These are phyloP conservation scores for Hylaea fasciaria DNA, from an alignment of 2,888 invertebrate species.

Conservation along the genomic window DNA sequence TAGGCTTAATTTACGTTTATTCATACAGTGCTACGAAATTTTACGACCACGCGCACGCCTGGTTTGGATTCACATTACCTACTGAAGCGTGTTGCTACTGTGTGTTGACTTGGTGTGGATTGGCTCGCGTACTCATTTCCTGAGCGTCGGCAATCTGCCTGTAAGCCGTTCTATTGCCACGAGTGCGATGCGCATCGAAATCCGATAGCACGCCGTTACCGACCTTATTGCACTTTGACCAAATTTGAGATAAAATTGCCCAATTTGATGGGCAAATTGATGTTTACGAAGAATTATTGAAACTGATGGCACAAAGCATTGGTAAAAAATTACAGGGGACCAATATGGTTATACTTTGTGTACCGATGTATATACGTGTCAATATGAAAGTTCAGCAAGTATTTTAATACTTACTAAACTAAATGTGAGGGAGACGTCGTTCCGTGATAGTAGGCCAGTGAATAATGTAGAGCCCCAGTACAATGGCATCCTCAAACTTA, in stretches of 20 bases:
- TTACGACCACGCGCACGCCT: background rate
- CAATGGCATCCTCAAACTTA: background rate
- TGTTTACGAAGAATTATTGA: background rate
- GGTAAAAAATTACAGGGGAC: too few relatives aligned
- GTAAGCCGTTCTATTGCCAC: constrained; percentile 41
- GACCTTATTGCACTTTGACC: constrained; percentile 35
- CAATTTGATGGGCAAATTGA: constrained; percentile 19
- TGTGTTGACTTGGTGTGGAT: constrained; percentile 30
- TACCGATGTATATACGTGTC: too few relatives aligned
- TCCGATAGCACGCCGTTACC: constrained; percentile 35
- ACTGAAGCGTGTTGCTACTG: constrained; percentile 6
- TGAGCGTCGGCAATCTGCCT: constrained; percentile 51
- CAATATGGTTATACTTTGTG: too few relatives aligned
- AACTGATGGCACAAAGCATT: too few relatives aligned
- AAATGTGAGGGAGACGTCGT: too few relatives aligned
- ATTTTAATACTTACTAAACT: too few relatives aligned
- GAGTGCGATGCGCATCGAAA: constrained; percentile 38
- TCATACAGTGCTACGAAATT: too few relatives aligned
- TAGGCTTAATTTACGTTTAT: background rate
- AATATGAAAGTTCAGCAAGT: too few relatives aligned
- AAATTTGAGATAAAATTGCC: constrained; percentile 30
- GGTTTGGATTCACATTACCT: background rate
- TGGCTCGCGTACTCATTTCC: constrained; percentile 58
- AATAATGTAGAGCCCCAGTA: background rate
- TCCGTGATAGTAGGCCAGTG: too few relatives aligned